Conservation (phyloP, 2,797 vertebrate genomes). For the Paedocypris micromegethes region DNA sequence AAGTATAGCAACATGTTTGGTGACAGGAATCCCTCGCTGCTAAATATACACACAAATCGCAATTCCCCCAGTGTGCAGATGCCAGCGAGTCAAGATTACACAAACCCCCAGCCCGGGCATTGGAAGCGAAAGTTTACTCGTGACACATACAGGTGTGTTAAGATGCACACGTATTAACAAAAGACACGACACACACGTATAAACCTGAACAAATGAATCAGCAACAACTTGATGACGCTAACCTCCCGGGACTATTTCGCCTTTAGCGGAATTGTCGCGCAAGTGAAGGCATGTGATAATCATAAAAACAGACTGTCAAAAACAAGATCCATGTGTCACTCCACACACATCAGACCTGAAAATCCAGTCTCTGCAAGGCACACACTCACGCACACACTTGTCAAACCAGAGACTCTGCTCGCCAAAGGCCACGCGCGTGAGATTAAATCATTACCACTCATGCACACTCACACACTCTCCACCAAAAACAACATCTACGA, state of each 20-base stretch:
- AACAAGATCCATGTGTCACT: constrained; percentile 33
- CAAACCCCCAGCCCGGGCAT: constrained; percentile 1
- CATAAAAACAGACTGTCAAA: constrained; percentile 37
- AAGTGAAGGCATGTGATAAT: constrained; percentile 32
- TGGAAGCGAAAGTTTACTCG: background rate
- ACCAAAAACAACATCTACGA: background rate
- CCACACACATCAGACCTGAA: constrained; percentile 38
- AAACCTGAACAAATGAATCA: background rate
- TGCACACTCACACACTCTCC: constrained; percentile 21
- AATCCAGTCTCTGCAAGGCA: constrained; percentile 22
- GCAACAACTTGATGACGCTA: constrained; percentile 24
- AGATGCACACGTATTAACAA: too few relatives aligned
- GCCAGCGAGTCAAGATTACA: constrained; percentile 20
- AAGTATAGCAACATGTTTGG: constrained; percentile 66
- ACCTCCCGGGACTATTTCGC: constrained; percentile 11
- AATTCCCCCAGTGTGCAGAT: constrained; percentile 42
- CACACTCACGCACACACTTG: constrained; percentile 23
- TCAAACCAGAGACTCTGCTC: constrained; percentile 36
- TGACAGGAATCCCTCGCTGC: constrained; percentile 62
- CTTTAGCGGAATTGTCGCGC: constrained; percentile 14
- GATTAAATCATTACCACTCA: constrained; percentile 43
- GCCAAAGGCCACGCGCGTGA: constrained; percentile 32
- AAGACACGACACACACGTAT: background rate
- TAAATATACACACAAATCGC: constrained; percentile 68
- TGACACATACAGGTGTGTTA: too few relatives aligned